Conservation (phyloP, 1,140 invertebrate genomes). For the Drosophila ohnishii region DNA sequence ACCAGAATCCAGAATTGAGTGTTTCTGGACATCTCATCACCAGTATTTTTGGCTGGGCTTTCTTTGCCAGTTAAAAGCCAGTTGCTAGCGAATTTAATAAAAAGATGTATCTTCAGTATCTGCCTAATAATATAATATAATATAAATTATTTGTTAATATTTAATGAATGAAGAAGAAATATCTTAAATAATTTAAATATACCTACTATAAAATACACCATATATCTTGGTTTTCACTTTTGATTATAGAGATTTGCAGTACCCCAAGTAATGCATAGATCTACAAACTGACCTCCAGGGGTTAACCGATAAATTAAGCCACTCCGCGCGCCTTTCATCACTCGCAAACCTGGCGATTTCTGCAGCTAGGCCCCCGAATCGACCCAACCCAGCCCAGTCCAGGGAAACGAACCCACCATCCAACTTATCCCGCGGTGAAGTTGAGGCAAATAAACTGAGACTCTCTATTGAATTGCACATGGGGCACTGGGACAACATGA, state of each 20-base stretch:
- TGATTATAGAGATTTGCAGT: background rate
- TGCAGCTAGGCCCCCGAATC: background rate
- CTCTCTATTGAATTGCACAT: constrained; percentile 54
- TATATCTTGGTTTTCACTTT: background rate
- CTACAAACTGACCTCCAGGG: background rate
- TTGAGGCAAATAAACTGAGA: constrained; percentile 17
- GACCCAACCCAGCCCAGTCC: constrained; percentile 8
- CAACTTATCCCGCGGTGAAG: constrained; percentile 19
- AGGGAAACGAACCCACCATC: constrained; percentile 4
- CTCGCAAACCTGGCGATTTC: constrained; percentile 5
- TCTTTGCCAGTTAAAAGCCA: background rate
- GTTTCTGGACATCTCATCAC: background rate
- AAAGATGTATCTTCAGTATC: too few species aligned
- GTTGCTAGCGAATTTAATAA: background rate
- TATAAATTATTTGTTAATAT: too few species aligned
- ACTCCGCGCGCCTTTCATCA: constrained; percentile 9
- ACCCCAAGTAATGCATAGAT: background rate
- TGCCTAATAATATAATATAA: too few species aligned
- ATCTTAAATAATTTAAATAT: too few species aligned
- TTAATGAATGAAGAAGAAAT: too few species aligned
- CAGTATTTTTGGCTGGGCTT: too few species aligned
- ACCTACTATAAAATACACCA: background rate
- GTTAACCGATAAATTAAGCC: constrained; percentile 13
- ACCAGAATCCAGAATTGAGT: background rate
- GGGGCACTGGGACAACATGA: constrained; percentile 65